These are phyloP conservation scores for Pteronotus mesoamericanus DNA, from an alignment of 2,797 vertebrate genomes.

Conservation along the genomic window DNA sequence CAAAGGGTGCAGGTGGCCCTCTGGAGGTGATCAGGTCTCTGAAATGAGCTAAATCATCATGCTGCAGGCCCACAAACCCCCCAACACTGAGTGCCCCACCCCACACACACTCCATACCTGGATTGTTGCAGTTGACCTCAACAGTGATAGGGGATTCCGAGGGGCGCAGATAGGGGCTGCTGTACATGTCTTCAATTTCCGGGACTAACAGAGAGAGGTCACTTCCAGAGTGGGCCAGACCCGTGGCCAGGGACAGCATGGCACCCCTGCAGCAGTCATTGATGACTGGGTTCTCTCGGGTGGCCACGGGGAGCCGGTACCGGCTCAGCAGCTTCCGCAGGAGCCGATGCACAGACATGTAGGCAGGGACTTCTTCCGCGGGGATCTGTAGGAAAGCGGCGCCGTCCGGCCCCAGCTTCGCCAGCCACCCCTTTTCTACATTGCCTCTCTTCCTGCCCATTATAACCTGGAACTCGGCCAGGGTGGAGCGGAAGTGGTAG, in stretches of 20 bases:
- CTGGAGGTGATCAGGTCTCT: not conserved
- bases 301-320: conserved; percentile 73
- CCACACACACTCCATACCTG: conserved; percentile 64
- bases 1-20: not conserved
- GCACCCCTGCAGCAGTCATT: conserved; percentile 77
- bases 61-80: too few relatives aligned
- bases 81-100: not conserved
- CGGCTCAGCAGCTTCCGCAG: conserved; percentile 77
- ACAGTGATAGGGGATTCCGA: conserved; percentile 66
- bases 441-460: conserved; percentile 67
- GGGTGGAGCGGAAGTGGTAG: conserved; percentile 81
- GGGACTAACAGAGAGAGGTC: conserved; percentile 69
- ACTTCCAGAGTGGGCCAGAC: conserved; percentile 72
- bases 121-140: conserved; percentile 80
- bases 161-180: conserved; percentile 40
- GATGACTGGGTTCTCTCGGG: conserved; percentile 74
- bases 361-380: conserved; percentile 55
- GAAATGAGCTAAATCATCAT: not conserved
- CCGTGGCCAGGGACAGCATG: conserved; percentile 77
- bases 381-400: conserved; percentile 79
- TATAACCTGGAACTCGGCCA: conserved; percentile 76
- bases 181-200: conserved; percentile 61
- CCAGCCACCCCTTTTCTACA: conserved; percentile 77
- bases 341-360: conserved; percentile 73
- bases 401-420: conserved; percentile 71